These are phyloP conservation scores for Taphrorychus bicolor DNA, from an alignment of 2,888 invertebrate genomes.

Conservation along the genomic window DNA sequence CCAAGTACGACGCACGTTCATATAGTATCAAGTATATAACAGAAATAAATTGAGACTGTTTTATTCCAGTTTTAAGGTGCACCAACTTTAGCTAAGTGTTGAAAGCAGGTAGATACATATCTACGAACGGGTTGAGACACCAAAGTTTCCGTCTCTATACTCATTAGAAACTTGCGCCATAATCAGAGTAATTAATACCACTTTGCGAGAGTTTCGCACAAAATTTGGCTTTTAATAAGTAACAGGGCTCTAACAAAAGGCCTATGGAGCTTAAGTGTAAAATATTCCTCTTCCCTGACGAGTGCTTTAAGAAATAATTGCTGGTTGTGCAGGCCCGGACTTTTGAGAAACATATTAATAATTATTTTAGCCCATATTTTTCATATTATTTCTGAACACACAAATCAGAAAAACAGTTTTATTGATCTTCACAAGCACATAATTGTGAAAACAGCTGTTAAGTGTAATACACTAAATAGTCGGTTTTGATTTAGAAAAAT, in stretches of 20 bases:
- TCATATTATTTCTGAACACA: too few species aligned
- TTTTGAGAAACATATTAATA: too few species aligned
- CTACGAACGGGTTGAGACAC: slow-evolving; percentile 31
- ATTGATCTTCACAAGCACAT: too few species aligned
- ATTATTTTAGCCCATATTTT: too few species aligned
- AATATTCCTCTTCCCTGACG: slow-evolving; percentile 8
- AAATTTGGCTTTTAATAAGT: slow-evolving; percentile 42
- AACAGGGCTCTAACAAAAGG: slow-evolving; percentile 23
- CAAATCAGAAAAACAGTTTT: too few species aligned
- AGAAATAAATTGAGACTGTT: too few species aligned
- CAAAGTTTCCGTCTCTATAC: slow-evolving; percentile 43
- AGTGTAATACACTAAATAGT: too few species aligned
- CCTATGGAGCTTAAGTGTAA: slow-evolving; percentile 16
- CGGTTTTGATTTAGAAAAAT: neutral
- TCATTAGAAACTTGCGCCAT: slow-evolving; percentile 44
- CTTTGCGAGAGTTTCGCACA: slow-evolving; percentile 42
- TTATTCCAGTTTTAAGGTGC: neutral
- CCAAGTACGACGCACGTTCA: too few species aligned
- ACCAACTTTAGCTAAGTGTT: neutral
- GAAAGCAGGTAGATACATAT: neutral
- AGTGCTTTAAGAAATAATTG: slow-evolving; percentile 4
- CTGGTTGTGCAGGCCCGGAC: neutral
- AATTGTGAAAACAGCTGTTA: too few species aligned
- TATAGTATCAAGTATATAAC: neutral
- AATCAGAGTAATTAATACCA: slow-evolving; percentile 46